These are phyloP conservation scores for Anolis carolinensis DNA, from an alignment of 2,113 vertebrate genomes.

Conservation along the genomic window DNA sequence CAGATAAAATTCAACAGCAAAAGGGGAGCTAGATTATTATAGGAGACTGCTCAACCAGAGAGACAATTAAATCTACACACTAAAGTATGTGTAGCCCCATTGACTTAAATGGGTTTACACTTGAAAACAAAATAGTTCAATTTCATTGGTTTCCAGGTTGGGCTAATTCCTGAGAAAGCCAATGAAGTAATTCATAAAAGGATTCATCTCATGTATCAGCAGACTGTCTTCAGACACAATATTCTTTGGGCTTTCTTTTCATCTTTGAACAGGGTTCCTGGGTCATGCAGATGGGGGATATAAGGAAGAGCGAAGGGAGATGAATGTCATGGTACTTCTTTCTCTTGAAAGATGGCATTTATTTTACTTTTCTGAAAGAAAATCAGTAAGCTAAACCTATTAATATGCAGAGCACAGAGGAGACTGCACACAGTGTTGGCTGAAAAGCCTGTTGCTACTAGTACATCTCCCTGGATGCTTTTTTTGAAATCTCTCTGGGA, in stretches of 20 bases:
- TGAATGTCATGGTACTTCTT: neutral
- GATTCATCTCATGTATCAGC: rapidly evolving
- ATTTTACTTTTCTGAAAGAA: constrained; percentile 6
- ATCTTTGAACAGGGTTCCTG: neutral
- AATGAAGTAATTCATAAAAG: neutral
- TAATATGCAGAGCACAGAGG: constrained; percentile 2
- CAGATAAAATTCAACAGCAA: neutral
- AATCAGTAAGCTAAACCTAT: constrained; percentile 2
- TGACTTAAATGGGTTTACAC: neutral
- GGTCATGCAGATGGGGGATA: neutral
- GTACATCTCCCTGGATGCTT: neutral
- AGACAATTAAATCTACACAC: neutral
- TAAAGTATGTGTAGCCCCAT: neutral
- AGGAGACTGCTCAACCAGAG: neutral
- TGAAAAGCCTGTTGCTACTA: constrained; percentile 18
- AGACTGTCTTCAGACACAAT: neutral
- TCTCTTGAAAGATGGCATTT: constrained; percentile 1
- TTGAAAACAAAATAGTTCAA: neutral
- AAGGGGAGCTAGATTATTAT: neutral
- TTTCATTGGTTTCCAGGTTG: neutral
- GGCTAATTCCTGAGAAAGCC: neutral
- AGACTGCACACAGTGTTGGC: neutral
- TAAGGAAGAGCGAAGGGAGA: neutral
- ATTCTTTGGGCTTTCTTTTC: constrained; percentile 7
- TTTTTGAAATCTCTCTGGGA: neutral